Conservation (phyloP, 2,888 invertebrate species). For the Brenthis daphne region DNA sequence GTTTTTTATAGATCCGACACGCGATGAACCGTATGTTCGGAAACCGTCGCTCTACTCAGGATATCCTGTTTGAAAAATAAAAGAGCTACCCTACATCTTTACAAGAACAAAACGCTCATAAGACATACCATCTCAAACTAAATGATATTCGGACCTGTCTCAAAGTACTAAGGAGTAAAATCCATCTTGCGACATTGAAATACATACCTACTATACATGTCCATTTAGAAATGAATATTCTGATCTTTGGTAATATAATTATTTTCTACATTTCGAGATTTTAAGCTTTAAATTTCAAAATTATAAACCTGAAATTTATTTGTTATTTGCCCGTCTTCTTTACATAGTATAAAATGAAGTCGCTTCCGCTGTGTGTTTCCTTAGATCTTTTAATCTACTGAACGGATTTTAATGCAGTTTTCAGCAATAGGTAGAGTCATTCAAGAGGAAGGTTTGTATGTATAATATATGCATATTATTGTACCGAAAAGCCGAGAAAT, state of each 20-base stretch:
- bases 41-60: constrained; percentile 67
- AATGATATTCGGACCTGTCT: constrained; percentile 21
- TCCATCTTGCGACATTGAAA: constrained; percentile 4
- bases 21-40: constrained; percentile 70
- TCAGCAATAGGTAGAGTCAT: no score
- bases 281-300: no score
- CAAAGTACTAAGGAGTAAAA: constrained; percentile 5
- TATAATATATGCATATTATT: no score
- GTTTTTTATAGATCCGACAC: constrained; percentile 60
- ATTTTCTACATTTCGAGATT: constrained; percentile 9
- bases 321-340: no score
- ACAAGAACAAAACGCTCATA: constrained; percentile 36
- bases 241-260: constrained; percentile 24
- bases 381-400: no score
- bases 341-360: no score
- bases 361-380: no score
- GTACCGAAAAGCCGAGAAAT: no score
- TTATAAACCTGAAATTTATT: no score
- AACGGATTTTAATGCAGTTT: no score
- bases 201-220: constrained; percentile 3
- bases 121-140: constrained; percentile 6
- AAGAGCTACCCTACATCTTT: constrained; percentile 72
- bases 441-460: no score
- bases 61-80: constrained; percentile 79
- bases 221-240: constrained; percentile 32